Base-by-base conservation (phyloP, 2,797 vertebrate genomes). In the Malacoraja senta region DNA sequence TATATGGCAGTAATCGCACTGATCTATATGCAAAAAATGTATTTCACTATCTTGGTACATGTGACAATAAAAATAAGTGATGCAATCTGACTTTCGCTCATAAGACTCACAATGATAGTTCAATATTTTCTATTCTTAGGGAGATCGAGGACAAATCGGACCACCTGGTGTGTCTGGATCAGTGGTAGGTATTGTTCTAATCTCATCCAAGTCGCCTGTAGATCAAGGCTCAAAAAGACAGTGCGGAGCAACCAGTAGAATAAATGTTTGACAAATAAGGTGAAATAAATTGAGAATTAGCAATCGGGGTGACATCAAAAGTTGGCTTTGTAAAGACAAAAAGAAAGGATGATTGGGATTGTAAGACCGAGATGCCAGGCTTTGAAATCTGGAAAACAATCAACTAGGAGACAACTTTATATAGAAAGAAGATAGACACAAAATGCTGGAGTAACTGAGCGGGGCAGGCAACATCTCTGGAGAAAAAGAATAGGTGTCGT, bases 51-150 rank as follows among this genome's bases (percentile, higher is more conserved):
- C 44, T 53, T 53, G 44, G 44, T 53, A 53, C 44, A 53, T 53
- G 4, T 53, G 44, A 53, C 44, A 53, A 53, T 53, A 53, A 53
- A 53, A 53, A 53, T 6, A 53, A 88, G 3, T n/a, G 29, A 86
- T 84, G 13, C 24, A 3, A 13, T 4, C 29, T 58, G 81, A 86
- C 32, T 63, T 61, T 86, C 17, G 61, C 80, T 79, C 32, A 8
- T 15, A 1, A 35, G 81, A 61, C 61, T 58, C 24, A 2, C 24
- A 10, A 15, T 88, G 8, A 88, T 3, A 3, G 61, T 35, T 68
- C n/a, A 68, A 68, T 88, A 76, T 58, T n/a, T 53, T 92, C 90
- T 92, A 24, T 58, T 76, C 10, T 58, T n/a, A 92, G 90, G 90
- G 90, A 1, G 90, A 92, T 13, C 38, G 38, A 92, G 90, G 90